phyloP scores from a whole-genome alignment of 2,113 vertebrate species.

The Aphelocoma coerulescens region DNA sequence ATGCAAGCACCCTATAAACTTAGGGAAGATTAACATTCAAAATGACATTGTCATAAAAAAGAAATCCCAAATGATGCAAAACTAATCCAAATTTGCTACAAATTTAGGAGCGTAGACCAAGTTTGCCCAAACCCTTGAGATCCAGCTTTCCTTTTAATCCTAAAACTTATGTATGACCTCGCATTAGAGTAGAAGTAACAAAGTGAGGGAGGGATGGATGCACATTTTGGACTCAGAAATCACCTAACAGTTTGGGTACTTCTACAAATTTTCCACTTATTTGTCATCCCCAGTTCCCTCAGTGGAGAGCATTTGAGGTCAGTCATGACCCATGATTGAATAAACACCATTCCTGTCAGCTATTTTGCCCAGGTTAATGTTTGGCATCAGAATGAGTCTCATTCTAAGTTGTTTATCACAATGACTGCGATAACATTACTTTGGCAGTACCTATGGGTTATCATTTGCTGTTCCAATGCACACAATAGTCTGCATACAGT shows the following conservation, averaged over 20 bases:
- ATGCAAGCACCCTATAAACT: neutral
- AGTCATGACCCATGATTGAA: neutral
- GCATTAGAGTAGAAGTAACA: neutral
- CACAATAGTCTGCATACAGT: neutral
- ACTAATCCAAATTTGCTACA: neutral
- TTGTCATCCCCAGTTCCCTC: neutral
- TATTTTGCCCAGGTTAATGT: constrained; percentile 23
- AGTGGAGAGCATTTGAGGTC: neutral
- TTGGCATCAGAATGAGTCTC: neutral
- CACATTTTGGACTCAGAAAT: neutral
- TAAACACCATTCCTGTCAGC: neutral
- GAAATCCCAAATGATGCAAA: neutral
- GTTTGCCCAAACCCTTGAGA: neutral
- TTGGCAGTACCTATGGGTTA: neutral
- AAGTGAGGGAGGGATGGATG: neutral
- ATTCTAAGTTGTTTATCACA: neutral
- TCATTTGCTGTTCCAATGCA: neutral
- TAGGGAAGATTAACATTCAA: neutral
- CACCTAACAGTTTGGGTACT: neutral
- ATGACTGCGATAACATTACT: neutral
- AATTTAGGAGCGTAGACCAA: neutral
- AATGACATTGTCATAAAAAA: neutral
- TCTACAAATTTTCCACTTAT: neutral
- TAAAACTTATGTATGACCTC: neutral
- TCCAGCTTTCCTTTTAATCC: neutral